Evolutionary conservation across 1,140 invertebrate species (phyloP), one percentile per base, ranked within the genome.

Genomic region (Phymastichus coffea): DNA sequence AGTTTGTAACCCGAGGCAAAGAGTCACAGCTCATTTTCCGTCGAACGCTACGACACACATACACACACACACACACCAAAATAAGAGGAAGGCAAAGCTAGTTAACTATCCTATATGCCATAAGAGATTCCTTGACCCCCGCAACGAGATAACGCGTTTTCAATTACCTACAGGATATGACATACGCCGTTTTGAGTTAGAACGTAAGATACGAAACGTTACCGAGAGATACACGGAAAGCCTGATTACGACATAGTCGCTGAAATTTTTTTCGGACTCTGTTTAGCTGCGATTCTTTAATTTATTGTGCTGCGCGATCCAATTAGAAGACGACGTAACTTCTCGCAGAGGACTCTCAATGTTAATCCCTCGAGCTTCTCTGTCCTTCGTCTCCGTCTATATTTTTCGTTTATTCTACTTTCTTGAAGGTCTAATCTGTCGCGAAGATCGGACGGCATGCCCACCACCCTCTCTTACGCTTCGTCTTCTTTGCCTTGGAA

Each of bases 91-190:
- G 20, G 20, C 4, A 14, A n/a, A 14, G n/a, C n/a, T n/a, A n/a
- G n/a, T n/a, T n/a, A n/a, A n/a, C n/a, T n/a, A n/a, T n/a, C n/a
- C n/a, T n/a, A n/a, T n/a, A n/a, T n/a, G n/a, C n/a, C n/a, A n/a
- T n/a, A n/a, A n/a, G n/a, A n/a, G n/a, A n/a, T n/a, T n/a, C n/a
- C n/a, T n/a, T n/a, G n/a, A n/a, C n/a, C n/a, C n/a, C n/a, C n/a
- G 74, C 72, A 70, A 68, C 73, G 70, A 78, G 76, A 78, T 78
- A 79, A 78, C 75, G n/a, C n/a, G 71, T 79, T 79, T 79, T 79
- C 77, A 78, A 79, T 79, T 79, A 79, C 76, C 76, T 72, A 67
- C 76, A 78, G 77, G 77, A 79, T 79, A 73, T 76, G 75, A 79
- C 69, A 76, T 73, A 78, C n/a, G n/a, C n/a, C n/a, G n/a, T 79